A percentile compares a stretch with the other conserved stretches of the same genome.
Evolutionary conservation across 2,888 invertebrate species (phyloP).

Genomic region (Heliconius sara): DNA sequence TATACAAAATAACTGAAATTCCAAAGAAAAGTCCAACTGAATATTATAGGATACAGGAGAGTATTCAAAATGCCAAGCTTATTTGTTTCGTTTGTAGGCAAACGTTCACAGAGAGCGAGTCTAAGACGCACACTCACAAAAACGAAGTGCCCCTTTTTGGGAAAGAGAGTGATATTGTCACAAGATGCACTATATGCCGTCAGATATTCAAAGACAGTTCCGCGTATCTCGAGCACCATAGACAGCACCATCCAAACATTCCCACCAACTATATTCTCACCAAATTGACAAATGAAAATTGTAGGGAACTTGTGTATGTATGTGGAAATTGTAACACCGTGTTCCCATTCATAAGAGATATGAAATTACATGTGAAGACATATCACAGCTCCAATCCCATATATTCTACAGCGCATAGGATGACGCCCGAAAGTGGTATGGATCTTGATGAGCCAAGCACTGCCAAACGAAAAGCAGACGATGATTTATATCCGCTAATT

Average conservation of each 20-base stretch:
- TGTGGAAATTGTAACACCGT: constrained; percentile 58
- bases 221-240: constrained; percentile 68
- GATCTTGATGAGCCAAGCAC: constrained; percentile 42
- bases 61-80: constrained; percentile 42
- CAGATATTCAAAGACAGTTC: constrained; percentile 59
- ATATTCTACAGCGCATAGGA: constrained; percentile 48
- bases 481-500: constrained; percentile 20
- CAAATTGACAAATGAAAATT: constrained; percentile 53
- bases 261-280: constrained; percentile 61
- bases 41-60: constrained; percentile 35
- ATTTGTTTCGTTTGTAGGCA: constrained; percentile 69
- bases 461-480: constrained; percentile 29
- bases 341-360: constrained; percentile 57
- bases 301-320: constrained; percentile 50
- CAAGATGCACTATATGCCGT: constrained; percentile 76
- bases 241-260: constrained; percentile 53
- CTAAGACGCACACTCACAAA: constrained; percentile 58
- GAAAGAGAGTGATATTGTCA: constrained; percentile 66
- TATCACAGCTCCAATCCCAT: constrained; percentile 54
- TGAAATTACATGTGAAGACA: constrained; percentile 58
- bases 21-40: constrained; percentile 51
- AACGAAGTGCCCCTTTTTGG: constrained; percentile 57
- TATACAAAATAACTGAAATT: constrained; percentile 47
- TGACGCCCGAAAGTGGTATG: constrained; percentile 9
- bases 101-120: constrained; percentile 52